Evolutionary conservation across 2,113 vertebrate genomes (phyloP), one percentile per base, ranked within the genome.

Genomic region (Paraplagusia blochii): DNA sequence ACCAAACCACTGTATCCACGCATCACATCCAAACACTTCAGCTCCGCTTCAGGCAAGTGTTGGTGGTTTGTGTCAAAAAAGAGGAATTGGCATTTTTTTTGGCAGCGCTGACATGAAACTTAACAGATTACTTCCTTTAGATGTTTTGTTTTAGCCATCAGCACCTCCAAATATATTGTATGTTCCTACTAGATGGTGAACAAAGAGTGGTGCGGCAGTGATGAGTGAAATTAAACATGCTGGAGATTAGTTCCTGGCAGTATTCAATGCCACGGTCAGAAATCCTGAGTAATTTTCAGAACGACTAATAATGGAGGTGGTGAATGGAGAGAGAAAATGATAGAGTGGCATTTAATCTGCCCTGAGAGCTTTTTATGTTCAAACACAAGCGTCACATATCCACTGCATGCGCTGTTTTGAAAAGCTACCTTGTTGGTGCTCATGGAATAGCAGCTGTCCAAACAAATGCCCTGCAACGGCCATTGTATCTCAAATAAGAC

Each of bases 191-290:
- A 42, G 58, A 62, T 44, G 33, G 39, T 7, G 68, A 76, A 80
- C 81, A 86, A 79, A 80, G 81, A 74, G 45, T 55, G 3, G 42
- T 46, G 44, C 12, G 63, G 73, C 42, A 9, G 74, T 10, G 59
- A 53, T 50, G 73, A 84, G 52, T 74, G 79, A 76, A 81, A 82
- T 76, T 74, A 76, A 87, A 76, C 85, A 76, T 74, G 76, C 48
- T n/a, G 67, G 57, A 80, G 81, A 86, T 84, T 82, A 80, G 72
- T 79, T 69, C 81, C 78, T 84, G 83, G 77, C 83, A 76, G 73
- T 1, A 35, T 44, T 59, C 4, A 34, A 58, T 35, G 60, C 53
- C 72, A n/a, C 17, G 66, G 74, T 54, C 63, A 74, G 66, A 84
- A 76, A 79, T 68, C 63, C 63, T 60, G 70, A 50, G 64, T 63